phyloP scores from a whole-genome alignment of 2,888 invertebrate species.

The Melanophora roralis region DNA sequence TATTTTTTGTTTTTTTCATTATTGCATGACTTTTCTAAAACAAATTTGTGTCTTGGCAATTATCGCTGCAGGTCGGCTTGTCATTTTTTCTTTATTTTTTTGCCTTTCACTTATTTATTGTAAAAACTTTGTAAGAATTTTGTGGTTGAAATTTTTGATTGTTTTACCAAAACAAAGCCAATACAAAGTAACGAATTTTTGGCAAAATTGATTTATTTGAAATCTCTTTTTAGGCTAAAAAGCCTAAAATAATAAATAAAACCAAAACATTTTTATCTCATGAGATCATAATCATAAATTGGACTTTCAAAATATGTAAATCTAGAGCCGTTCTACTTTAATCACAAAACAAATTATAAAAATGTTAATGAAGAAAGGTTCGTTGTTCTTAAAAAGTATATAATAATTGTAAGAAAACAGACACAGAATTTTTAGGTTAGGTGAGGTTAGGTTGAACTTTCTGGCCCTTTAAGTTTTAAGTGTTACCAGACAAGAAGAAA shows the following conservation, averaged over 20 bases:
- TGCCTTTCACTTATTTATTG: constrained; percentile 40
- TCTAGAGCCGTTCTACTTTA: no score
- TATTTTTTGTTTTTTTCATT: background rate
- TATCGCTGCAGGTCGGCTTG: constrained; percentile 49
- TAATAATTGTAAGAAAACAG: no score
- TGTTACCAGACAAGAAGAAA: no score
- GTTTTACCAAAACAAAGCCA: constrained; percentile 7
- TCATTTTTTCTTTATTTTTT: constrained; percentile 13
- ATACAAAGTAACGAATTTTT: background rate
- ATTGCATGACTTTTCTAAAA: constrained; percentile 16
- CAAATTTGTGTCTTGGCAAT: constrained; percentile 51
- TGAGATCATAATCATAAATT: no score
- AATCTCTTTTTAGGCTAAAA: constrained; percentile 9
- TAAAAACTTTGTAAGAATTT: background rate
- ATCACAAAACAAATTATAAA: no score
- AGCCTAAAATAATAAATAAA: background rate
- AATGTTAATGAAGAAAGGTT: no score
- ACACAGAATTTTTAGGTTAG: no score
- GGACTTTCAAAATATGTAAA: no score
- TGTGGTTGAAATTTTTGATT: constrained; percentile 29
- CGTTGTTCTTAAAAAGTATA: no score
- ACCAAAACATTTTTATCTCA: no score
- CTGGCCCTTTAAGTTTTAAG: no score
- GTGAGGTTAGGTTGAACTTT: no score
- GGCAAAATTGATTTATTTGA: constrained; percentile 42